A percentile compares a stretch with the other conserved stretches of the same genome.
Conservation (phyloP, 2,797 vertebrate species). For the Balearica regulorum region DNA sequence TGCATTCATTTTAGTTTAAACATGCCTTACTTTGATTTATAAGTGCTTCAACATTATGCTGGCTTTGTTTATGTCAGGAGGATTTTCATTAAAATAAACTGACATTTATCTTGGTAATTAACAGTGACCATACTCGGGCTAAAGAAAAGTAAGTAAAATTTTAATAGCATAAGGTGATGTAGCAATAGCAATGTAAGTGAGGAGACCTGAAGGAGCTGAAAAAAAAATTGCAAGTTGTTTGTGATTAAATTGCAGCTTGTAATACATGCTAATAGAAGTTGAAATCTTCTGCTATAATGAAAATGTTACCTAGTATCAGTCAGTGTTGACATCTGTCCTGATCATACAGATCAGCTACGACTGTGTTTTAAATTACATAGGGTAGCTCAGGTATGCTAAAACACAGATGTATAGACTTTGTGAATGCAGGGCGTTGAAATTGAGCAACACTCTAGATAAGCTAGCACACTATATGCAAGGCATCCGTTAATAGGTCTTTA, state of each 20-base stretch:
- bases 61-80: background rate
- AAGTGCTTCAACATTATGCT: background rate
- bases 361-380: background rate
- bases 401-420: background rate
- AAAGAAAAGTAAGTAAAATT: background rate
- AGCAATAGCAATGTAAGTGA: background rate
- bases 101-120: background rate
- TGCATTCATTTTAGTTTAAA: background rate
- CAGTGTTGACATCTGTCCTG: background rate
- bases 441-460: background rate
- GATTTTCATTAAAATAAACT: background rate
- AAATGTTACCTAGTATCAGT: background rate
- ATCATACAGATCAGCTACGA: background rate
- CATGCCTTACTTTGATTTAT: background rate
- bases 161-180: background rate
- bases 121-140: background rate
- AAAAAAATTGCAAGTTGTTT: background rate
- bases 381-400: background rate
- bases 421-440: background rate
- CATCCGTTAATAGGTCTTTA: background rate
- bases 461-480: background rate
- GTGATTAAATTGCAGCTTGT: background rate
- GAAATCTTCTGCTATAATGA: background rate
- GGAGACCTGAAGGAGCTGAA: background rate
- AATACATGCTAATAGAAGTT: background rate